Base-by-base conservation (phyloP, 2,113 vertebrate genomes). In the Solea solea region DNA sequence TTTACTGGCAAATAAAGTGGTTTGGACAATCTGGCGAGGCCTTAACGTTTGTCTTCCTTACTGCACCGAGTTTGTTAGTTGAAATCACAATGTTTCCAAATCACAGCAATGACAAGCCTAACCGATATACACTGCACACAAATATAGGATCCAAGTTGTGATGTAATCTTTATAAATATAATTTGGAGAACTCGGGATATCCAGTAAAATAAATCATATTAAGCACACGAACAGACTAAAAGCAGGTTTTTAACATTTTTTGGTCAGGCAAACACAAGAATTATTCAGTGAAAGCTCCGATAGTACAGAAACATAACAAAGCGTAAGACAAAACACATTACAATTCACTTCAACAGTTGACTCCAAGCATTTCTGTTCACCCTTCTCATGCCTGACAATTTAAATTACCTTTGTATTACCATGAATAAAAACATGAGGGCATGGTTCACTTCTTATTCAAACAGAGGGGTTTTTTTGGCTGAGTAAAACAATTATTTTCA, bases 401-500 rank as follows among this genome's bases (percentile, higher is more conserved):
- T 59, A 14, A 72, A 73, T 51, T 0, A 59, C 67, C 67, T 72
- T 40, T 56, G 42, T 1, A 11, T 64, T 40, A 50, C 13, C 2
- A 21, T 64, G 64, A 81, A 87, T 67, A 57, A 64, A 75, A 79
- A 62, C 70, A 61, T n/a, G 21, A 56, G 27, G 53, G 27, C 57
- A 54, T 3, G 27, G 64, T 46, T 44, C 28, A 52, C n/a, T 73
- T 40, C 60, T 61, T 69, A 65, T 73, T 85, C 53, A 76, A 79
- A 70, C 16, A n/a, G 52, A 21, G 45, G 8, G 28, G 46, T 46
- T 66, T 62, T 70, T 76, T 16, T 65, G 64, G 81, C 77, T 45
- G 6, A 72, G 65, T 57, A 57, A 85, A 82, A 89, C 72, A 81
- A 82, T 88, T 80, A 54, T 86, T 88, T 85, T 76, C 25, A 61